phyloP scores from a whole-genome alignment of 2,113 vertebrate genomes.

The Tragulus kanchil region DNA sequence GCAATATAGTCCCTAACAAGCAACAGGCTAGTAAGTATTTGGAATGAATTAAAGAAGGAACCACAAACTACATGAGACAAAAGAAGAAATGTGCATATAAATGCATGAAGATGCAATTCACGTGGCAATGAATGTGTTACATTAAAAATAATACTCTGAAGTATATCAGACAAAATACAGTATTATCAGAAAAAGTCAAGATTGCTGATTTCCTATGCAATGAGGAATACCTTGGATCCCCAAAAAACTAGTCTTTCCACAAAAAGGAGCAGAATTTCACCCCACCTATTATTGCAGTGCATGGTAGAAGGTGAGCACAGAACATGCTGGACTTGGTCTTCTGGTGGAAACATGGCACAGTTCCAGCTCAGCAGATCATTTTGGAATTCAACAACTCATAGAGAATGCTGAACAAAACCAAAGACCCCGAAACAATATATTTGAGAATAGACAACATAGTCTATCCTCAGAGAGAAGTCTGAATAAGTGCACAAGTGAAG shows the following conservation, averaged over 20 bases:
- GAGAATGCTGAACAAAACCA: background rate
- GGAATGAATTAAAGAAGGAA: background rate
- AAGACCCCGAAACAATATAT: background rate
- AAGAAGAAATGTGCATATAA: background rate
- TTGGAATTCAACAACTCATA: background rate
- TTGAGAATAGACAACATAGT: background rate
- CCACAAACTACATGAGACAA: background rate
- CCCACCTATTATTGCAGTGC: rapidly evolving
- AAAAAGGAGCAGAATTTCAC: background rate
- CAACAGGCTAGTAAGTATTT: background rate
- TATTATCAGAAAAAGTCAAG: background rate
- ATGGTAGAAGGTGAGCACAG: background rate
- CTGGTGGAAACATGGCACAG: background rate
- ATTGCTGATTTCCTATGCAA: background rate
- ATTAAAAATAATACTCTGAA: background rate
- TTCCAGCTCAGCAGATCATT: too few species aligned
- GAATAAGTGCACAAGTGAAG: background rate
- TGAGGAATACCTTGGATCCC: background rate
- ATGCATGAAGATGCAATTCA: background rate
- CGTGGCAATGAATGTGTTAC: background rate
- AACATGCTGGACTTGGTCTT: background rate
- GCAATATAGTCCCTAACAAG: background rate
- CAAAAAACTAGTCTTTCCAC: background rate
- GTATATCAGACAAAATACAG: background rate
- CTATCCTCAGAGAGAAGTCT: background rate